Base-by-base conservation (phyloP, 2,888 invertebrate species). In the Salticus scenicus region DNA sequence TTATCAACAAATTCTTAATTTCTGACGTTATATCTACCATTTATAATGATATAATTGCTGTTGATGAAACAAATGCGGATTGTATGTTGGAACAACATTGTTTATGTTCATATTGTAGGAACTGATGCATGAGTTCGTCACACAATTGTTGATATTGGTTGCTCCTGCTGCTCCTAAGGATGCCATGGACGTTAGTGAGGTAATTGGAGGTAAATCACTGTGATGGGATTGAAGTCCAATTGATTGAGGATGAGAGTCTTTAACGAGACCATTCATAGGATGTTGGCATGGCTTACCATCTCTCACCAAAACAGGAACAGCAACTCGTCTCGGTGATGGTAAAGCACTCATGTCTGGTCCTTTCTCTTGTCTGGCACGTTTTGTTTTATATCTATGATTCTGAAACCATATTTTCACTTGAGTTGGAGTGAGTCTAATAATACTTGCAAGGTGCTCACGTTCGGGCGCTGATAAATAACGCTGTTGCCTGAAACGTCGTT, bases 331-430 rank as follows among this genome's bases (percentile, higher is more conserved):
- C 0, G 98, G 98, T 0, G 97, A 97, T 66, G 95, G 95, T 90
- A 95, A 90, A 0, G 94, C 93, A 75, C 93, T 93, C 31, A 88
- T 78, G 71, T 89, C 94, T 88, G 94, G 92, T 28, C 96, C 95
- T 91, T 98, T 96, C 92, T 99, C 99, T 90, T 97, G 97, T 83
- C 97, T 96, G 0, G 98, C 97, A 17, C 99, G 93, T 92, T 99
- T 99, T 90, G 98, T 97, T 93, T 99, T 99, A 92, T 99, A 99
- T 90, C 98, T 95, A 91, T 99, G 99, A 88, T 93, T 93, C 70
- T 98, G 98, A 92, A 99, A 99, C 99, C 99, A 99, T 90, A 99
- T 99, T 92, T 98, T 98, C 79, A 93, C 92, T 93, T 99, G 99
- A 1, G 98, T 99, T 0, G 99, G 99, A 0, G 99, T 98, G 81